phyloP scores from a whole-genome alignment of 2,888 invertebrate genomes.

The Drosophila mulleri region DNA sequence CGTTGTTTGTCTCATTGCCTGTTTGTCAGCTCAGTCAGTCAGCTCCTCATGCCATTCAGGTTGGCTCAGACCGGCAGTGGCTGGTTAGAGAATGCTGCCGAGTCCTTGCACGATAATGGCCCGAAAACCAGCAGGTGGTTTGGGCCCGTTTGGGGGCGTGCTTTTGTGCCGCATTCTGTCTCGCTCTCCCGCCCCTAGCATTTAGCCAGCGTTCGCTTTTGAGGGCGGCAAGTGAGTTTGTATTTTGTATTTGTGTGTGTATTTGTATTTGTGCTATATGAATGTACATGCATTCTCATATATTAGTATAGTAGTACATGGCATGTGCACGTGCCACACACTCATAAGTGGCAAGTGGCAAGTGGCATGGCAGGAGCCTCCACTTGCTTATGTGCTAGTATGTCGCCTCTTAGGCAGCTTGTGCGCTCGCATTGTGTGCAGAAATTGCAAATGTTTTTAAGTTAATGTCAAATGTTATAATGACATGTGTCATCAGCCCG shows the following conservation, averaged over 20 bases:
- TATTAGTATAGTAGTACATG: slow-evolving; percentile 13
- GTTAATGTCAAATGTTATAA: slow-evolving; percentile 77
- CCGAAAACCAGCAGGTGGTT: slow-evolving; percentile 73
- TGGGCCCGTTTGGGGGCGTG: slow-evolving; percentile 59
- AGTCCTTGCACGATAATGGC: slow-evolving; percentile 64
- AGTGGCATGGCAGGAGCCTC: slow-evolving; percentile 44
- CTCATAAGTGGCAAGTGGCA: slow-evolving; percentile 63
- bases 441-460: slow-evolving; percentile 79
- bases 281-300: background rate
- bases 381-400: slow-evolving; percentile 13
- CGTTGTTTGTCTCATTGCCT: slow-evolving; percentile 63
- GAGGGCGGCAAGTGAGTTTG: slow-evolving; percentile 20
- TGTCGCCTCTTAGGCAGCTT: slow-evolving; percentile 27
- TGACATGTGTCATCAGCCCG: slow-evolving; percentile 71
- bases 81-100: slow-evolving; percentile 29
- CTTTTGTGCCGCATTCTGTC: slow-evolving; percentile 55
- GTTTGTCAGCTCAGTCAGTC: slow-evolving; percentile 67
- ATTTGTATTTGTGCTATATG: slow-evolving; percentile 5
- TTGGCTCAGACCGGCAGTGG: slow-evolving; percentile 18
- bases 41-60: slow-evolving; percentile 37
- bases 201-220: background rate
- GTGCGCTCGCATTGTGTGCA: slow-evolving; percentile 53
- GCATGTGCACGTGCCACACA: slow-evolving; percentile 60
- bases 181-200: slow-evolving; percentile 19
- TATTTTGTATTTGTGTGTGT: slow-evolving; percentile 14